Evolutionary conservation across 2,113 vertebrate genomes (phyloP), one percentile per base, ranked within the genome.

Genomic region (Rhea pennata): DNA sequence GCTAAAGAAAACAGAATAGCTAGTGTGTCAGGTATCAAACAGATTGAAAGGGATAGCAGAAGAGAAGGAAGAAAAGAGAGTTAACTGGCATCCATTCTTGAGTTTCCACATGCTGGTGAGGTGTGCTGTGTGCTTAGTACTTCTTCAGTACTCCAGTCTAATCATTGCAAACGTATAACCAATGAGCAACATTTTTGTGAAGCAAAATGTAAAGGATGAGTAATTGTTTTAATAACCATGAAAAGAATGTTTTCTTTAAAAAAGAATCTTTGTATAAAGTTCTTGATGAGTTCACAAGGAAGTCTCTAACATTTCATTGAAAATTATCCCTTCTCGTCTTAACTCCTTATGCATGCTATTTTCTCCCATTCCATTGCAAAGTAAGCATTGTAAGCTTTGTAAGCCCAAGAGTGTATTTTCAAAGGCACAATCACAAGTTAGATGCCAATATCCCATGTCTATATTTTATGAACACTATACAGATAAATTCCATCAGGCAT

Each of bases 401-500:
- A 71, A 96, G 56, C 13, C 53, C 13, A 2, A 15, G 31, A 84
- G 58, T 92, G 85, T 76, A 29, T 87, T 89, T 90, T 92, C 79
- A 59, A 66, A 82, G 87, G 67, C 42, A 70, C 50, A 70, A 54
- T 67, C 81, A 61, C 40, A 74, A 46, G 24, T 12, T 78, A n/a
- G 29, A 92, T 74, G 78, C 82, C 54, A 83, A 74, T 87, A 85
- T 67, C n/a, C 39, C 29, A 2, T 67, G 82, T 56, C 84, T 88
- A 39, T 75, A 50, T 90, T 93, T 92, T 84, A 80, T 80, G 82
- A 95, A 40, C 39, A 44, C 40, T 77, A 2, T 42, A 58, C 46
- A 77, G 69, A 91, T 59, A 94, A 89, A 95, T 85, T 89, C 78
- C 94, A 93, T 44, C 65, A 85, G 78, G 82, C 27, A 80, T 44